A percentile compares a stretch with the other conserved stretches of the same genome.
phyloP scores from a whole-genome alignment of 2,797 vertebrate genomes.

The Pangasius krempfi region DNA sequence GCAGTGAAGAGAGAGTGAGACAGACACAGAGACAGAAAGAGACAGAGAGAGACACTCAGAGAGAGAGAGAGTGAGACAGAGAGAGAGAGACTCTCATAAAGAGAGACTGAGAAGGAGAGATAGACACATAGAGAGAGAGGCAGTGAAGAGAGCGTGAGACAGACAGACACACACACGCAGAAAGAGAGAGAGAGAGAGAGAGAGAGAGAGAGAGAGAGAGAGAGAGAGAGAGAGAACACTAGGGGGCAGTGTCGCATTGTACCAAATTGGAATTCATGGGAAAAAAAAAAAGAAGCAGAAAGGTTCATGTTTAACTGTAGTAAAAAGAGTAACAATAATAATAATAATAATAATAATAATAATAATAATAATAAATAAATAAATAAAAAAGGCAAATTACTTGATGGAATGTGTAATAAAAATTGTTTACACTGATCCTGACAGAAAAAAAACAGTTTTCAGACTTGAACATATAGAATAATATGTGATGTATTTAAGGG shows the following conservation, averaged over 20 bases:
- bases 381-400: not conserved
- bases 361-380: too few species aligned
- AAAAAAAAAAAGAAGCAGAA: not conserved
- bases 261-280: not conserved
- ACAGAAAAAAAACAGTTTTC: not conserved
- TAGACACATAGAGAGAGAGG: not conserved
- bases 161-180: not conserved
- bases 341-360: too few species aligned
- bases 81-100: not conserved
- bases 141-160: not conserved
- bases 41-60: not conserved
- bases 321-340: not conserved
- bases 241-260: conserved; percentile 13
- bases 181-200: not conserved
- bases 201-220: not conserved
- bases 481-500: not conserved
- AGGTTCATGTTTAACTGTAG: not conserved
- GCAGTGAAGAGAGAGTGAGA: not conserved
- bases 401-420: not conserved
- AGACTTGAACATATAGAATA: not conserved
- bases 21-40: not conserved
- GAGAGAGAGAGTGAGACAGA: not conserved
- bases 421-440: not conserved
- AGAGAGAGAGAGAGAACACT: not conserved
- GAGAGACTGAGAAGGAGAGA: not conserved